Evolutionary conservation across 2,113 vertebrate species (phyloP).

Genomic region (Caranx melampygus): DNA sequence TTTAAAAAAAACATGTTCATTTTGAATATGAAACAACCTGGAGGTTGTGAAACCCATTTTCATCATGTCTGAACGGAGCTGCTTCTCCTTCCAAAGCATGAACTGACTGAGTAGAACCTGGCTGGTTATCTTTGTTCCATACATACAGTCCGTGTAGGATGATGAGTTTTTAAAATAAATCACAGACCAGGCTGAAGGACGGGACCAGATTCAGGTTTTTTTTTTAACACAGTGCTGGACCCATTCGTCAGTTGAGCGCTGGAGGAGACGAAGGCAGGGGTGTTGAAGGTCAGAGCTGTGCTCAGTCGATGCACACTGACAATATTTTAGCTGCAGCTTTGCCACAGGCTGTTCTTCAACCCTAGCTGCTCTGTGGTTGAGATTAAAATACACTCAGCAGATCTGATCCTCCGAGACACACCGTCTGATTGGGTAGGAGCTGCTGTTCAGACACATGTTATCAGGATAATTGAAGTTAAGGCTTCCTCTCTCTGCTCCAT

Average conservation of each 20-base stretch:
- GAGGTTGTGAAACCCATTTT: too few relatives aligned
- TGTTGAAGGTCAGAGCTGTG: conserved; percentile 5
- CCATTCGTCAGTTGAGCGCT: not conserved
- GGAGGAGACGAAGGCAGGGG: conserved; percentile 22
- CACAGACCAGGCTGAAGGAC: not conserved
- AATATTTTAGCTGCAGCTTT: conserved; percentile 22
- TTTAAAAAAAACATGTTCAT: too few relatives aligned
- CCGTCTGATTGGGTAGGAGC: not conserved
- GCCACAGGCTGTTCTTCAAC: conserved; percentile 49
- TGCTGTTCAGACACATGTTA: conserved; percentile 12
- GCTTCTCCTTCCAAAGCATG: not conserved
- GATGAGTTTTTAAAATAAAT: not conserved
- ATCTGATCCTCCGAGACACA: conserved; percentile 40
- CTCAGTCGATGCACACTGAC: conserved; percentile 35
- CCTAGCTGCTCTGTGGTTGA: conserved; percentile 19
- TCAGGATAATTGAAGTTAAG: conserved; percentile 15
- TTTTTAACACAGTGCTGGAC: not conserved
- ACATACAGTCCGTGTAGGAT: not conserved
- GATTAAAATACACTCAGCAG: conserved; percentile 32
- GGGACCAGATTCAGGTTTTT: not conserved
- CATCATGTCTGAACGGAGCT: too few relatives aligned
- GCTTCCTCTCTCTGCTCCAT: not conserved
- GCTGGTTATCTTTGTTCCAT: not conserved
- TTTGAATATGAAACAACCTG: too few relatives aligned
- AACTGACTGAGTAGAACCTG: not conserved